Percentiles rank a stretch among this genome's conserved stretches.
phyloP scores from a whole-genome alignment of 2,113 vertebrate species.

The Ranitomeya imitator region DNA sequence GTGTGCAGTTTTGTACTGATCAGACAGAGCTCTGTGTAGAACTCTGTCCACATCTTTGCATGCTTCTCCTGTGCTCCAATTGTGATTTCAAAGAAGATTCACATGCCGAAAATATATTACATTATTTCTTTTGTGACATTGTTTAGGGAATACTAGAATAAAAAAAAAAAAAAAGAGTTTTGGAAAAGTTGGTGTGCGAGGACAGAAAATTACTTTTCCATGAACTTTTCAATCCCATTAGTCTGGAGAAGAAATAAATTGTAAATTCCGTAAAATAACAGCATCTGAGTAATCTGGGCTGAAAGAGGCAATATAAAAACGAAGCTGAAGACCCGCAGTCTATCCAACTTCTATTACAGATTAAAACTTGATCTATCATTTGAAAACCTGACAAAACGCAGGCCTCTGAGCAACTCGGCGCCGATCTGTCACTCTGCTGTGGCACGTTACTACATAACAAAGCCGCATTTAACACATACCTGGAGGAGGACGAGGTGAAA shows the following conservation, averaged over 20 bases:
- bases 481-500: neutral
- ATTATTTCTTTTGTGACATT: conserved; percentile 33
- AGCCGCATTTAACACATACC: neutral
- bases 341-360: conserved; percentile 12
- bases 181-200: conserved; percentile 34
- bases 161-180: conserved; percentile 39
- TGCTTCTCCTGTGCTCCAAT: conserved; percentile 14
- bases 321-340: neutral
- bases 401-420: neutral
- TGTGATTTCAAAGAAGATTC: conserved; percentile 38
- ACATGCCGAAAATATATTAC: conserved; percentile 47
- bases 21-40: conserved; percentile 15
- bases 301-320: neutral
- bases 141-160: conserved; percentile 30
- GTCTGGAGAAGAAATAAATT: conserved; percentile 53
- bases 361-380: conserved; percentile 8
- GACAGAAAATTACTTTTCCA: conserved; percentile 50
- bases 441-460: conserved; percentile 2
- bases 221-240: conserved; percentile 46
- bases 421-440: neutral
- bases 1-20: conserved; percentile 38
- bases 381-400: neutral
- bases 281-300: conserved; percentile 16
- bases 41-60: neutral
- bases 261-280: conserved; percentile 32